phyloP scores from a whole-genome alignment of 2,113 vertebrate species.

The Thalassoma bifasciatum region DNA sequence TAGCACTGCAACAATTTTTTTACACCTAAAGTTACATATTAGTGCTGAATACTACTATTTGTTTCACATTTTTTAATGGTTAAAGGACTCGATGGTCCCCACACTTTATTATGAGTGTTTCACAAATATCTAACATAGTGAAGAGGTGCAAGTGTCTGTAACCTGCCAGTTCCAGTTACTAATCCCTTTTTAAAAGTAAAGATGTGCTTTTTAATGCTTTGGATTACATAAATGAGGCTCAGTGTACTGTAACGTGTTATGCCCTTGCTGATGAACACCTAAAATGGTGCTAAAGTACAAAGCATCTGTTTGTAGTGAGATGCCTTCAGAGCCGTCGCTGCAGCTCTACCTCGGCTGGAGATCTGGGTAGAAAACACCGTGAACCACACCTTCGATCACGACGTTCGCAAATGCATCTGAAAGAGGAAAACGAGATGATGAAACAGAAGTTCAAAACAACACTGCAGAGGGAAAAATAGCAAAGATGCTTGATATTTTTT shows the following conservation, averaged over 20 bases:
- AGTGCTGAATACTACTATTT: not conserved
- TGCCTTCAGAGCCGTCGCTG: not conserved
- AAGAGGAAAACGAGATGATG: no score
- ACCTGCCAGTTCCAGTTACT: not conserved
- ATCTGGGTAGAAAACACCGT: conserved; percentile 84
- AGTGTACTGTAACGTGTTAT: conserved; percentile 19
- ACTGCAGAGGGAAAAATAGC: no score
- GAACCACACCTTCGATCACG: conserved; percentile 85
- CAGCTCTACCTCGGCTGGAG: conserved; percentile 82
- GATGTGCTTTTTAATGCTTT: conserved; percentile 14
- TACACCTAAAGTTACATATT: not conserved
- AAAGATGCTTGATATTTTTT: no score
- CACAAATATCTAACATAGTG: not conserved
- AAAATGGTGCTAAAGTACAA: conserved; percentile 15
- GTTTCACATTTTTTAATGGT: not conserved
- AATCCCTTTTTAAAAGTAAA: not conserved
- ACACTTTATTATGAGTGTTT: no score
- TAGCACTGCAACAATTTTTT: not conserved
- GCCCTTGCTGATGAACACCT: conserved; percentile 29
- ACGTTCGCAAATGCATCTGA: conserved; percentile 81
- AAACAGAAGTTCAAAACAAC: no score
- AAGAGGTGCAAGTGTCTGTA: not conserved
- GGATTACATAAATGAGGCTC: conserved; percentile 38
- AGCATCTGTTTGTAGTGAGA: not conserved
- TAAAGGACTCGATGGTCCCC: no score